Evolutionary conservation across 2,888 invertebrate species (phyloP), one percentile per base, ranked within the genome.

Genomic region (Synanthedon myopaeformis): DNA sequence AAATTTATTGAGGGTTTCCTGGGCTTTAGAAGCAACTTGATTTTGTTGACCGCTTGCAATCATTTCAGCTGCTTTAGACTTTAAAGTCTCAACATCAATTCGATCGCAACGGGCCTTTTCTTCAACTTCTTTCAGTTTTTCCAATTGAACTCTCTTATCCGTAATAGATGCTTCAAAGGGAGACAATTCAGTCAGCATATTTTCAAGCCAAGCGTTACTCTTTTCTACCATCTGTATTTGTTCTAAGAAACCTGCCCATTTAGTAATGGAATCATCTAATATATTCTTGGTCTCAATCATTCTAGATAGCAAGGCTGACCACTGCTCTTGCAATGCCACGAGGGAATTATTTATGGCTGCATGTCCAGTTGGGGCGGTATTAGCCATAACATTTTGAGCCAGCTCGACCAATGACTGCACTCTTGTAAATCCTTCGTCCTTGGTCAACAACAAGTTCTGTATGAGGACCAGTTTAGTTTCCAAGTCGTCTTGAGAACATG

Each of bases 221-320:
- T 95, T 96, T 62, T 93, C 92, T 17, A 96, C 90, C 51, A 93
- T 91, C 69, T 95, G 94, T 56, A 96, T 94, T 75, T 96, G 95
- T 74, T 96, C 96, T 52, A 96, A 82, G 69, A 96, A 93, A 51
- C 95, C 96, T 55, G 96, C 92, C 96, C 96, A 97, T 82, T 95
- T 94, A 28, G 95, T 94, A 13, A 97, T 93, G 0, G 95, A 94
- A 66, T 96, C 96, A 71, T 96, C 96, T 12, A 97, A 81, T 63
- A 93, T 90, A 1, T 94, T 91, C 79, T 97, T 97, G 0, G 96
- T 95, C 76, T 97, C 96, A 51, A 96, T 92, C 91, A 98, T 96
- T 72, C 93, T 93, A 0, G 96, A 91, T 3, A 95, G 92, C 52
- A 97, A 84, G 6, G 91, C 90, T 28, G 96, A 96, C 97, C 97